Conservation (phyloP, 2,888 invertebrate species). For the Mechanitis messenoides region DNA sequence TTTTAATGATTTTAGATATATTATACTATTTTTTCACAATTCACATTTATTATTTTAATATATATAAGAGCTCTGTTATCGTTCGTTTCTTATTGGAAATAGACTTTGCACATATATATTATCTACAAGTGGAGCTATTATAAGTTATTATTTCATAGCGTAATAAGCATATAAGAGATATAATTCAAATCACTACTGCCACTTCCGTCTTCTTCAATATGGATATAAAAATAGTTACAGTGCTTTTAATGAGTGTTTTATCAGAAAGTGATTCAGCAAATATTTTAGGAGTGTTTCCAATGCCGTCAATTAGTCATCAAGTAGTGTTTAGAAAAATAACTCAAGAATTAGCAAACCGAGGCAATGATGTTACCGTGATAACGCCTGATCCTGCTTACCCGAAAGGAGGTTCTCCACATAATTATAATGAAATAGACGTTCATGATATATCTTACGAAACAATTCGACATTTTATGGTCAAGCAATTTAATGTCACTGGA, state of each 20-base stretch:
- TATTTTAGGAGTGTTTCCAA: constrained; percentile 53
- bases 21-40: too few species aligned
- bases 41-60: too few species aligned
- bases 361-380: constrained; percentile 60
- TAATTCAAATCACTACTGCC: background rate
- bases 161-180: too few species aligned
- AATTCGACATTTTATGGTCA: background rate
- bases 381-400: constrained; percentile 55
- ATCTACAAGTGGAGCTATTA: too few species aligned
- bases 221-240: background rate
- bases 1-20: too few species aligned
- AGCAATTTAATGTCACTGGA: too few species aligned
- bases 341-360: constrained; percentile 53
- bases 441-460: constrained; percentile 38
- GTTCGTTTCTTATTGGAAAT: too few species aligned
- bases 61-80: too few species aligned
- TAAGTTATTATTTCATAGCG: too few species aligned
- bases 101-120: too few species aligned
- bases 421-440: constrained; percentile 55
- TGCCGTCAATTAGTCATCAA: constrained; percentile 66
- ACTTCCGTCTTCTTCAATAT: constrained; percentile 4
- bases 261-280: constrained; percentile 35
- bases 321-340: constrained; percentile 53
- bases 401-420: constrained; percentile 39
- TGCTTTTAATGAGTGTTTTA: background rate